phyloP scores from a whole-genome alignment of 2,113 vertebrate genomes.

The Morone chrysops region DNA sequence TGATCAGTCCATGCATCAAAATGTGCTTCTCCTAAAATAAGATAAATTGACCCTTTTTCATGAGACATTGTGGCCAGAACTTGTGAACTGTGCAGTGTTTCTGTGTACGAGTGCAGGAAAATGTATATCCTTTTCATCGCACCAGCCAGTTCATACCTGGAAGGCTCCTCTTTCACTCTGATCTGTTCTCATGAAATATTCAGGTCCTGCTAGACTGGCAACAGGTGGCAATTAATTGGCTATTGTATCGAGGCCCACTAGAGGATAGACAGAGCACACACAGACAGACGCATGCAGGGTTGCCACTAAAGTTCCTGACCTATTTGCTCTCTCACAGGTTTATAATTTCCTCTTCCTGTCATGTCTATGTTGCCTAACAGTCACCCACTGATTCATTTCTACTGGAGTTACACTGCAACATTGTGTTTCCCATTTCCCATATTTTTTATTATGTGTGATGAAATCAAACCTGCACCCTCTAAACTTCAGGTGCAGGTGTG shows the following conservation, averaged over 20 bases:
- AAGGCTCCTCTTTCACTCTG: constrained; percentile 46
- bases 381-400: background rate
- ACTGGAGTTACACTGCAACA: too few relatives aligned
- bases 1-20: background rate
- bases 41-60: background rate
- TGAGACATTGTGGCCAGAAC: too few relatives aligned
- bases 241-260: constrained; percentile 53
- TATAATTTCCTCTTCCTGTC: constrained; percentile 40
- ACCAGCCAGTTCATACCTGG: background rate
- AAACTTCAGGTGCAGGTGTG: background rate
- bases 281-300: background rate
- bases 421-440: background rate
- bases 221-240: constrained; percentile 63
- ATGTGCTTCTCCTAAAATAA: background rate
- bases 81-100: background rate
- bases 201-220: constrained; percentile 23
- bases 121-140: background rate
- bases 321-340: constrained; percentile 16
- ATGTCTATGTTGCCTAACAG: background rate
- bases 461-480: background rate
- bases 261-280: background rate
- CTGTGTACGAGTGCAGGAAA: background rate
- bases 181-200: constrained; percentile 75
- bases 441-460: background rate
- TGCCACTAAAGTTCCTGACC: constrained; percentile 17